Percentiles rank a stretch among this genome's conserved stretches.
phyloP scores from a whole-genome alignment of 2,888 invertebrate species.

The Acholoe squamosa region DNA sequence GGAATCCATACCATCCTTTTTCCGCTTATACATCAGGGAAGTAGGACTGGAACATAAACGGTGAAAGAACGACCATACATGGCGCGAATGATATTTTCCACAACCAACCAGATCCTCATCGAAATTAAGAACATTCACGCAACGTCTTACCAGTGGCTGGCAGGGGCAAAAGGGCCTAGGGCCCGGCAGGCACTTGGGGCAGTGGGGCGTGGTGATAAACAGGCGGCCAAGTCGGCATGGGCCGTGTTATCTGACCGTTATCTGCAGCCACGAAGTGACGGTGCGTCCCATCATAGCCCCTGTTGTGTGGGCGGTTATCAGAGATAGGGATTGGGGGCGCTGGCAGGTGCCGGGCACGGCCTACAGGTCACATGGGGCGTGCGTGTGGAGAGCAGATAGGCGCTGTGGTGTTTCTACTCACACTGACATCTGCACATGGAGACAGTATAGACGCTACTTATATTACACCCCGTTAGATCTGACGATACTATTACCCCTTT shows the following conservation, averaged over 20 bases:
- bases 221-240: not conserved
- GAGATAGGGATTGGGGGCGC: not conserved
- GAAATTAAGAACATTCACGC: not conserved
- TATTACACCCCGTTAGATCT: no score
- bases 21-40: no score
- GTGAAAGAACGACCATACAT: no score
- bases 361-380: not conserved
- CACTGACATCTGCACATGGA: not conserved
- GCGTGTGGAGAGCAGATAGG: conserved; percentile 18
- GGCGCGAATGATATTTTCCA: not conserved
- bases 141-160: not conserved
- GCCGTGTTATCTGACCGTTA: conserved; percentile 9
- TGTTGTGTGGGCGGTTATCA: not conserved
- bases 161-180: not conserved
- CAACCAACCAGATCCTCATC: not conserved
- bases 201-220: conserved; percentile 2
- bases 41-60: no score
- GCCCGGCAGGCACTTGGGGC: not conserved
- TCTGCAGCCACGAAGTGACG: conserved; percentile 13
- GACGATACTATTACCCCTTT: no score
- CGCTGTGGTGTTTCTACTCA: not conserved
- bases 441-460: no score
- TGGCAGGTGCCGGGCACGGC: not conserved
- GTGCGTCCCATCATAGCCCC: conserved; percentile 10
- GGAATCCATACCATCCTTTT: no score